Percentiles rank a stretch among this genome's conserved stretches.
These are phyloP conservation scores for Myzus persicae DNA, from an alignment of 1,140 invertebrate species.

Conservation along the genomic window DNA sequence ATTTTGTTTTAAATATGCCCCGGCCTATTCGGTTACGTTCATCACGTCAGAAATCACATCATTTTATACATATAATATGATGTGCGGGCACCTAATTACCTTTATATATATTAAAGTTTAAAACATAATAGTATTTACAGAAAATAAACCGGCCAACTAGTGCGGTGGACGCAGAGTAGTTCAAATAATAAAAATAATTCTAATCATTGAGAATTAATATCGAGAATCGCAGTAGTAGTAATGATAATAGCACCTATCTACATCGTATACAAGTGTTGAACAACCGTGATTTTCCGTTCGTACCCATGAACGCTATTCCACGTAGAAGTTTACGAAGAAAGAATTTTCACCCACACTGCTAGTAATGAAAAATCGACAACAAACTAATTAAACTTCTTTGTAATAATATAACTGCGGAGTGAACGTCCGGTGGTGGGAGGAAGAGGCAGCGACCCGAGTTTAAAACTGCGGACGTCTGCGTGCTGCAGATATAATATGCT, in stretches of 20 bases:
- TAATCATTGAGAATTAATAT: neutral
- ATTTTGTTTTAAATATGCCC: no score
- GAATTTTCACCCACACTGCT: neutral
- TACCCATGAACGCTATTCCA: neutral
- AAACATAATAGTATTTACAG: neutral
- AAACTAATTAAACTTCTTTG: conserved; percentile 1
- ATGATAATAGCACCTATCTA: neutral
- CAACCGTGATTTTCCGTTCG: neutral
- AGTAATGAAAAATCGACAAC: neutral
- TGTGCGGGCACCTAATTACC: no score
- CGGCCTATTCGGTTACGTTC: no score
- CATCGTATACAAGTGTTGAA: no score
- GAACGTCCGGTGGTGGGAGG: no score
- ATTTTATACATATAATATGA: no score
- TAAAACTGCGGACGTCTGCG: neutral
- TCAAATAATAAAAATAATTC: neutral
- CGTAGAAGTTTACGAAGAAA: neutral
- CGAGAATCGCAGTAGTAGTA: neutral
- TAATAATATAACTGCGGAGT: neutral
- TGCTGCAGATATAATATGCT: conserved; percentile 13
- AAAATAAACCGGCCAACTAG: neutral
- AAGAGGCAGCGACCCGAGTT: neutral
- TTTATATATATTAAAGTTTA: neutral
- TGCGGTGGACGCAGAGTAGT: neutral
- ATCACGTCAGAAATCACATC: no score